A percentile compares a stretch with the other conserved stretches of the same genome.
Evolutionary conservation across 1,140 invertebrate species (phyloP).

Genomic region (Drosophila sturtevanti): DNA sequence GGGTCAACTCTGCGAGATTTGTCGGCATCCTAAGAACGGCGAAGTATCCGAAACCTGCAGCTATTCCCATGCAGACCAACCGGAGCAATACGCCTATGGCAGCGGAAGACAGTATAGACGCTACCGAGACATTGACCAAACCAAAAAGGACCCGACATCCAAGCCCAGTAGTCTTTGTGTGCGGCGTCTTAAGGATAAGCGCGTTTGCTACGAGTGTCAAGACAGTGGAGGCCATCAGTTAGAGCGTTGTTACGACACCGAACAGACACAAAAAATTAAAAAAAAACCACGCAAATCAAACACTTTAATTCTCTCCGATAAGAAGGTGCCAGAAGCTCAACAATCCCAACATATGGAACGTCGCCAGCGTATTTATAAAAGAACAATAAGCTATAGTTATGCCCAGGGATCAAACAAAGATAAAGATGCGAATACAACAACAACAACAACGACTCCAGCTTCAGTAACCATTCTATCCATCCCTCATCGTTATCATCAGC

Average conservation of each 20-base stretch:
- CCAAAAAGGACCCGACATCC: slow-evolving; percentile 7
- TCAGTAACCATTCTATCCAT: neutral
- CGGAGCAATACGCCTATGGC: slow-evolving; percentile 59
- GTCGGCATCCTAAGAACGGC: slow-evolving; percentile 55
- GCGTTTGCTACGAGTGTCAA: slow-evolving; percentile 61
- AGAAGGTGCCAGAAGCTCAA: slow-evolving; percentile 9
- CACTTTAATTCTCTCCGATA: neutral
- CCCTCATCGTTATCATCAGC: neutral
- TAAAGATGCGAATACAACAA: neutral
- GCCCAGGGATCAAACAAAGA: slow-evolving; percentile 38
- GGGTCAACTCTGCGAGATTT: slow-evolving; percentile 63
- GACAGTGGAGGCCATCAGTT: slow-evolving; percentile 48
- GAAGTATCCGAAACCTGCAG: slow-evolving; percentile 72
- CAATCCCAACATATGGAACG: slow-evolving; percentile 44
- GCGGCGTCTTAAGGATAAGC: slow-evolving; percentile 31
- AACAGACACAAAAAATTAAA: neutral
- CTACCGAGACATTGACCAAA: slow-evolving; percentile 30
- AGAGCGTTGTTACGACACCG: slow-evolving; percentile 52
- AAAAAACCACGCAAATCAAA: neutral
- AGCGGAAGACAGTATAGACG: slow-evolving; percentile 57
- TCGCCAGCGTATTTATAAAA: slow-evolving; percentile 66
- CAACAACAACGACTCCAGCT: neutral
- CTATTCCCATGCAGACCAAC: slow-evolving; percentile 58
- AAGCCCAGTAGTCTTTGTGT: slow-evolving; percentile 54
- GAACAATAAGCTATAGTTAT: slow-evolving; percentile 65